Evolutionary conservation across 35 echinoderm and acorn worm species (phyloP).

Genomic region (Ophioderma brevispina): DNA sequence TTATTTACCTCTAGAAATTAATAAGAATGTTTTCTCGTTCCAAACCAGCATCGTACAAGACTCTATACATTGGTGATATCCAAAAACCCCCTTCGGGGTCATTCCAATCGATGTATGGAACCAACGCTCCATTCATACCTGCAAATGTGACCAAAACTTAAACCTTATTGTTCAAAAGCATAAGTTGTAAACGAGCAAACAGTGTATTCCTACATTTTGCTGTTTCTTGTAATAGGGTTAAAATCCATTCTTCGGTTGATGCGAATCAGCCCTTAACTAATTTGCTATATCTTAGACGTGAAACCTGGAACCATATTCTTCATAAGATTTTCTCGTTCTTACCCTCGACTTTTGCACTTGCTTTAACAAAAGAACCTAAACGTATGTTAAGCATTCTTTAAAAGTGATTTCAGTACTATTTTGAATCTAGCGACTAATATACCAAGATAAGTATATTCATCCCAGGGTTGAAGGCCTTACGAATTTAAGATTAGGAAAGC

Average conservation of each 20-base stretch:
- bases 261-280: no score
- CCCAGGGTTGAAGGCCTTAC: background rate
- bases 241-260: background rate
- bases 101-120: background rate
- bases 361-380: background rate
- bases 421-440: background rate
- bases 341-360: no score
- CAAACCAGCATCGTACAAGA: background rate
- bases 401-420: background rate
- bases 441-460: background rate
- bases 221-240: background rate
- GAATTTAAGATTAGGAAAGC: no score
- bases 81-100: background rate
- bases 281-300: no score
- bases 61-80: background rate
- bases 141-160: background rate
- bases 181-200: background rate
- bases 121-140: background rate
- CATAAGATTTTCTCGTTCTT: background rate
- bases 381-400: background rate
- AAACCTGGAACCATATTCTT: background rate
- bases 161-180: background rate
- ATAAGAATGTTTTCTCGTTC: background rate
- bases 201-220: background rate
- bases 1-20: background rate